Percentiles rank a stretch among this genome's conserved stretches.
Conservation (phyloP, 2,797 vertebrate species). For the Anabas testudineus region DNA sequence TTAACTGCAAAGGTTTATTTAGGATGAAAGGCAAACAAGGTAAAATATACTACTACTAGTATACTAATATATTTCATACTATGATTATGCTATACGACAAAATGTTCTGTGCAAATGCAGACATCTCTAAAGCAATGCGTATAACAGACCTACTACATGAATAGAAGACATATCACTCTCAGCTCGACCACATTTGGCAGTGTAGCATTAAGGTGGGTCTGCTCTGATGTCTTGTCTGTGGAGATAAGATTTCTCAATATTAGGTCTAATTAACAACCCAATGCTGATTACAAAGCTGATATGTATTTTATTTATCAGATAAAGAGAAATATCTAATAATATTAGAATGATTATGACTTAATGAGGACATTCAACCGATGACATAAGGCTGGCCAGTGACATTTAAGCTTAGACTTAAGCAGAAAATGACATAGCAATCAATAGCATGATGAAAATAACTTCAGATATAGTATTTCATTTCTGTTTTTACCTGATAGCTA, state of each 20-base stretch:
- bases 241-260: slow-evolving; percentile 12
- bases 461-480: slow-evolving; percentile 66
- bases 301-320: slow-evolving; percentile 17
- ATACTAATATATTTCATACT: too few species aligned
- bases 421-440: slow-evolving; percentile 62
- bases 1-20: too few species aligned
- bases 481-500: slow-evolving; percentile 76
- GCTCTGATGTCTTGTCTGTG: neutral
- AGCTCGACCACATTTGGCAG: slow-evolving; percentile 8
- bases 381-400: slow-evolving; percentile 49
- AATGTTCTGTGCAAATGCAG: neutral
- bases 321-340: slow-evolving; percentile 1
- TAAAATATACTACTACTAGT: too few species aligned
- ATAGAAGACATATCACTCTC: neutral
- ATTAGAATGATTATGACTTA: slow-evolving; percentile 21
- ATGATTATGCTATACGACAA: neutral
- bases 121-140: neutral
- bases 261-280: neutral
- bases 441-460: slow-evolving; percentile 64
- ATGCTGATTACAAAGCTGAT: slow-evolving; percentile 1
- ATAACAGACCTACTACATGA: neutral
- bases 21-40: neutral
- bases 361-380: slow-evolving; percentile 31
- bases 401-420: slow-evolving; percentile 56
- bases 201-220: slow-evolving; percentile 1